Evolutionary conservation across 2,888 invertebrate genomes (phyloP), one percentile per base, ranked within the genome.

Genomic region (Belgica antarctica): DNA sequence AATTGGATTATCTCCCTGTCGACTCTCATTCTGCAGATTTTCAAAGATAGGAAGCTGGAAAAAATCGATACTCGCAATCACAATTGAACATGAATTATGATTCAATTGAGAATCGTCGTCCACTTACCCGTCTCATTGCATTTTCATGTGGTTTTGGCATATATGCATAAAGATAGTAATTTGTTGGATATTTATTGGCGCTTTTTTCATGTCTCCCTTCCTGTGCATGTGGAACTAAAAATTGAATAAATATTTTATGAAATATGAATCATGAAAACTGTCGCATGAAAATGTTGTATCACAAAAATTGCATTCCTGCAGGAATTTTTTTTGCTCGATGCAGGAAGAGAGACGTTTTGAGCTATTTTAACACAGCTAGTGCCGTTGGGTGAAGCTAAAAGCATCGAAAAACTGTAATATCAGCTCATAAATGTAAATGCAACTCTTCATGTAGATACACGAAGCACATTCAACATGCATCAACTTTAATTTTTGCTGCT

Each of bases 41-140:
- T 19, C 22, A 52, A 52, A 7, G 19, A 52, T 19, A 52, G 52
- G 19, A 52, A n/a, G n/a, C n/a, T n/a, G 19, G n/a, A 41, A 41
- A 22, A 52, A 52, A 52, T 52, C 52, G 52, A 52, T 52, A 12
- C 19, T 52, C 17, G 22, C 52, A 52, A 52, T 52, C 52, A 52
- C 52, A 65, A 68, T 57, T 68, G 68, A 57, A 68, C 52, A 68
- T 68, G 57, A 68, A 57, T 68, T 68, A 57, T 57, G 68, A 57
- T 68, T 57, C 68, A 68, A 57, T 68, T 68, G 57, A 17, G 24
- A 68, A 47, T 62, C 27, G 62, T 68, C 68, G 68, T 68, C 34
- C 68, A 57, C 57, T 68, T 34, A 57, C 22, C 17, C 19, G 28
- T 68, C 34, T 57, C 57, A 68, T 57, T 66, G 47, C 47, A 19